phyloP scores from a whole-genome alignment of 2,888 invertebrate genomes.

The Aphidius colemani region DNA sequence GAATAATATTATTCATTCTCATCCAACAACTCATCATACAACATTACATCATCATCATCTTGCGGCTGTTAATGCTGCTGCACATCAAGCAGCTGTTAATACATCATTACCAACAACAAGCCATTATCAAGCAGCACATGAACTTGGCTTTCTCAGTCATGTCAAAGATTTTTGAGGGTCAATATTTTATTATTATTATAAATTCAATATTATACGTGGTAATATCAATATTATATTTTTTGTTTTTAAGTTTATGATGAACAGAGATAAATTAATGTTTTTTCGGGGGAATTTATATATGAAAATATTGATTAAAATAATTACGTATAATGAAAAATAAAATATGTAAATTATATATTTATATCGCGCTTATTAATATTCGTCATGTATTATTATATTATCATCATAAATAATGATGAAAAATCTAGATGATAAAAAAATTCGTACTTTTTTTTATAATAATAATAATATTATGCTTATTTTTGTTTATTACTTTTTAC shows the following conservation, averaged over 20 bases:
- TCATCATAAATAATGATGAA: not conserved
- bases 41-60: slow-evolving; percentile 52
- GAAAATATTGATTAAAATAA: not conserved
- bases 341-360: not conserved
- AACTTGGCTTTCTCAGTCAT: slow-evolving; percentile 55
- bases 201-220: too few relatives aligned
- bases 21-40: slow-evolving; percentile 39
- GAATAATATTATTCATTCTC: slow-evolving; percentile 56
- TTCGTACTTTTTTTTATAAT: slow-evolving; percentile 26
- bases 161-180: slow-evolving; percentile 58
- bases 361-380: not conserved
- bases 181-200: not conserved
- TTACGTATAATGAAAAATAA: not conserved
- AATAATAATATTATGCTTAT: slow-evolving; percentile 31
- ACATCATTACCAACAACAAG: slow-evolving; percentile 48
- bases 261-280: too few relatives aligned
- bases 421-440: slow-evolving; percentile 20
- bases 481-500: slow-evolving; percentile 40
- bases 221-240: too few relatives aligned
- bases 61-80: slow-evolving; percentile 48
- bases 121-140: slow-evolving; percentile 55
- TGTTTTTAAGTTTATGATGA: too few relatives aligned
- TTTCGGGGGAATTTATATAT: too few relatives aligned
- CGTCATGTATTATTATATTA: slow-evolving; percentile 5
- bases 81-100: slow-evolving; percentile 49